A percentile compares a stretch with the other conserved stretches of the same genome.
Evolutionary conservation across 2,113 vertebrate species (phyloP).

Genomic region (Mormyrus iriodes): DNA sequence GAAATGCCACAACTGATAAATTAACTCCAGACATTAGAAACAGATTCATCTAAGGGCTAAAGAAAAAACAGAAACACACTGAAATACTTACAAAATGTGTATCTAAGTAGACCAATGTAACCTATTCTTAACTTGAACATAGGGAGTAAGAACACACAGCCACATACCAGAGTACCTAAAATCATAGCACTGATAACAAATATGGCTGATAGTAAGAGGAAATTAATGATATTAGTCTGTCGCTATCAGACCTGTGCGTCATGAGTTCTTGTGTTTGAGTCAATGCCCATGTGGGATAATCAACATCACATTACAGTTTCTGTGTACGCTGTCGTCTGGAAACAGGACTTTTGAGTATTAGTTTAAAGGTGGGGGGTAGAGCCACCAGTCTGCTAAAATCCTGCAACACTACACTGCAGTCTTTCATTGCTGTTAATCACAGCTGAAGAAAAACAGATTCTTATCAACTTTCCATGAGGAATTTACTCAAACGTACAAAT

Average conservation of each 20-base stretch:
- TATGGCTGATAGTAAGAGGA: background rate
- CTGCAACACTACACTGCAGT: background rate
- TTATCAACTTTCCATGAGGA: background rate
- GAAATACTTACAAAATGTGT: background rate
- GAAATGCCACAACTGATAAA: background rate
- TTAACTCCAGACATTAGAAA: background rate
- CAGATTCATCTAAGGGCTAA: background rate
- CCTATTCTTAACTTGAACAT: background rate
- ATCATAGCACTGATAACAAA: background rate
- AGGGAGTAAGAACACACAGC: background rate
- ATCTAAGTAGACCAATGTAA: background rate
- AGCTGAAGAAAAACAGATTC: background rate
- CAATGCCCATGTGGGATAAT: background rate
- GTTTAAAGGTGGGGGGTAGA: background rate
- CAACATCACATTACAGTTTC: background rate
- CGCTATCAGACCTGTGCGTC: background rate
- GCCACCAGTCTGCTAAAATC: background rate
- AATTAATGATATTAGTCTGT: background rate
- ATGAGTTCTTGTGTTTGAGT: background rate
- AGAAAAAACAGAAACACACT: background rate
- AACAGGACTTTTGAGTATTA: background rate
- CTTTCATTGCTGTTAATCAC: background rate
- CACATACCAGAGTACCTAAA: background rate
- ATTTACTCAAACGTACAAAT: background rate
- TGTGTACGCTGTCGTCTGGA: background rate